Base-by-base conservation (phyloP, 2,888 invertebrate species). In the Drosophila merina region DNA sequence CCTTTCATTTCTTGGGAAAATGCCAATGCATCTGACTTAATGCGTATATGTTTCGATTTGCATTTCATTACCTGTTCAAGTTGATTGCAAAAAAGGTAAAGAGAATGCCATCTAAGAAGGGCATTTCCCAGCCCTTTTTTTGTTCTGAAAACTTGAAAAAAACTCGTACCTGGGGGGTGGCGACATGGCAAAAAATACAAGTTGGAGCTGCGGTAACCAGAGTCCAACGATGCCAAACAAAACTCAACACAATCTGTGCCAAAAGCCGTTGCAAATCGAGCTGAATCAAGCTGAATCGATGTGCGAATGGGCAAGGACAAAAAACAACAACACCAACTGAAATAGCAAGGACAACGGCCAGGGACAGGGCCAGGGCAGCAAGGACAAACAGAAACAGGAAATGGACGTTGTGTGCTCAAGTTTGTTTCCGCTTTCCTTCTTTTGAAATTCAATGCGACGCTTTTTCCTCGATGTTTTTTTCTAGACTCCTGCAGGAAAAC, bases 341-440 rank as follows among this genome's bases (percentile, higher is more conserved):
- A 33, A 10, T 33, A 36, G 36, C 56, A 68, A 56, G 31, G 26
- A 68, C 75, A 73, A 79, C n/a, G 57, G 48, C 54, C 30, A 50
- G 20, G n/a, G n/a, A n/a, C n/a, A n/a, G n/a, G 57, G 48, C 54
- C 30, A 50, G 20, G 51, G 14, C 51, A 57, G 51, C 54, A 63
- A 70, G 42, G 42, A 74, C 86, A 82, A 84, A 86, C 84, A 82
- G 80, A 82, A 84, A 84, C 86, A 86, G 85, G 86, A 85, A 82
- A 78, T 86, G 85, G 78, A 80, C 80, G 63, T 86, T 82, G 86
- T 82, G 74, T 82, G 86, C 79, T 82, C 82, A 86, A 86, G 80
- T 82, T 79, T 76, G 84, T 80, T 86, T 86, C 86, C 85, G 84
- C 73, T 72, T 68, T 55, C 42, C 67, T 71, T 59, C 78, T 64